Conservation (phyloP, 1,140 invertebrate genomes). For the Procambarus virginalis region DNA sequence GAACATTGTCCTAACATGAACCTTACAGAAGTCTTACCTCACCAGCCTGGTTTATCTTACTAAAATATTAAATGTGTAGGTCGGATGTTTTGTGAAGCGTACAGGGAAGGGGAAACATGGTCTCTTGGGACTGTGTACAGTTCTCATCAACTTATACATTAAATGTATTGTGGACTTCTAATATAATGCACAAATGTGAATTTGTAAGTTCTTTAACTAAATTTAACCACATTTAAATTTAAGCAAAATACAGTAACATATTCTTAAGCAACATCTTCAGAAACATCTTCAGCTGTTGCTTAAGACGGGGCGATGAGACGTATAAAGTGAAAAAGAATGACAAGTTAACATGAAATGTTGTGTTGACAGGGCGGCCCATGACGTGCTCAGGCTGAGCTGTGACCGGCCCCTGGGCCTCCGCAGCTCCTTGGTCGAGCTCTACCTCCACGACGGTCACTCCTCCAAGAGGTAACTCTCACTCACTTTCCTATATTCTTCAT, state of each 20-base stretch:
- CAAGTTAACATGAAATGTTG: not conserved
- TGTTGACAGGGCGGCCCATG: conserved; percentile 17
- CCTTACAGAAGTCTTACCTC: too few relatives aligned
- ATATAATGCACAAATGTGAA: not conserved
- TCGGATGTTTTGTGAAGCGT: too few relatives aligned
- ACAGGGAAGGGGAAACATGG: too few relatives aligned
- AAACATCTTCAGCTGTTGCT: not conserved
- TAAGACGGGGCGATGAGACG: not conserved
- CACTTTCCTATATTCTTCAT: too few relatives aligned
- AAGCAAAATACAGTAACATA: too few relatives aligned
- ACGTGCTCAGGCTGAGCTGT: conserved; percentile 14
- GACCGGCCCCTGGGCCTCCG: conserved; percentile 14
- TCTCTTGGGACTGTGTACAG: too few relatives aligned
- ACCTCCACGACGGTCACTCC: not conserved
- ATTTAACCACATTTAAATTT: not conserved
- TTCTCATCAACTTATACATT: too few relatives aligned
- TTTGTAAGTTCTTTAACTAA: not conserved
- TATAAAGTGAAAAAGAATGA: not conserved
- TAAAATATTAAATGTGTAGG: too few relatives aligned
- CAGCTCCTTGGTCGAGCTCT: conserved; percentile 29
- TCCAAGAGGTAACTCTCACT: not conserved
- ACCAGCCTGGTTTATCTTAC: too few relatives aligned
- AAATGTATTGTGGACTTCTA: too few relatives aligned
- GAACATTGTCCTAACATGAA: too few relatives aligned
- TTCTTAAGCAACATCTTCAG: too few relatives aligned